Base-by-base conservation (phyloP, 2,888 invertebrate species). In the Atherix ibis region DNA sequence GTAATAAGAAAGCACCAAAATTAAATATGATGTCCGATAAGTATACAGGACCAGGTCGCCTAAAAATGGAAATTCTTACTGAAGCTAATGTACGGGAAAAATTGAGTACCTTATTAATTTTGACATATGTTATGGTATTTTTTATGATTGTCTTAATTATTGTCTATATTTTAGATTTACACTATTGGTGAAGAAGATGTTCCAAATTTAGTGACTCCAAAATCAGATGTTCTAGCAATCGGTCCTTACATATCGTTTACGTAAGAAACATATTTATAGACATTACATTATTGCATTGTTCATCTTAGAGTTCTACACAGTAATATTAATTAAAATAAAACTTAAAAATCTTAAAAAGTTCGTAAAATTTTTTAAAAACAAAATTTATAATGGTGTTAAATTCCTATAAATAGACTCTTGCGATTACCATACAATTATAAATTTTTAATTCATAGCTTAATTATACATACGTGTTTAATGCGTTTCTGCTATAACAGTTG, bases 141-240 rank as follows among this genome's bases (percentile, higher is more conserved):
- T 27, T 26, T 17, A 26, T n/a, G n/a, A n/a, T n/a, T n/a, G n/a
- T n/a, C 19, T 29, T 26, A 24, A 28, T 28, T 14, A 8, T 14
- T 14, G 15, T 3, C 9, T 3, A 2, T 18, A 26, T 51, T 51
- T 35, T 42, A 75, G 75, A 51, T 76, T 40, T 75, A 73, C 48
- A 68, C 73, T 34, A 46, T 76, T 37, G 70, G 72, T 10, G 68
- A 69, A 46, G 71, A 76, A 44, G 80, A 80, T 51, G 71, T 80
- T 2, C 79, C 80, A 5, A 73, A 71, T 18, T 58, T 77, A 29
- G 76, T 76, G 1, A 73, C 76, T 12, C 58, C 72, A 3, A 67
- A 70, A 45, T 68, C 71, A 0, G 73, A 76, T 36, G 66, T 69
- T 34, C 51, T 77, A 5, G 62, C 65, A 40, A 58, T 74, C 5